These are phyloP conservation scores for Oscheius sp. DNA, from an alignment of 1,140 invertebrate species.

Conservation along the genomic window DNA sequence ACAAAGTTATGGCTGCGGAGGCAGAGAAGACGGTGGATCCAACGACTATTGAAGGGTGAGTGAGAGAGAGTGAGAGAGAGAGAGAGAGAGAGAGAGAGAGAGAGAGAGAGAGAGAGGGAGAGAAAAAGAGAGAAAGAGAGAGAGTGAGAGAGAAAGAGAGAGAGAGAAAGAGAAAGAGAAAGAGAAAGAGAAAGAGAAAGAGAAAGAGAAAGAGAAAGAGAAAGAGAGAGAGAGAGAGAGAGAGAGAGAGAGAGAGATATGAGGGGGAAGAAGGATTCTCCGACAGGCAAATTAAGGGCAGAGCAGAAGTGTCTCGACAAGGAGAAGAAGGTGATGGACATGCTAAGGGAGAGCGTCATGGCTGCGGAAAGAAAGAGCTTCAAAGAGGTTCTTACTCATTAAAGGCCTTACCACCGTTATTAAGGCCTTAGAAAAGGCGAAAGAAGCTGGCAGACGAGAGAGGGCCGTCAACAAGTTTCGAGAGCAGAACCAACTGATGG, in stretches of 20 bases:
- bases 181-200: slow-evolving; percentile 62
- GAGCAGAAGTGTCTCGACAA: slow-evolving; percentile 80
- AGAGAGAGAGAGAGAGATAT: too few relatives aligned
- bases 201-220: slow-evolving; percentile 51
- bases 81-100: slow-evolving; percentile 51
- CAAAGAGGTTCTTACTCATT: slow-evolving; percentile 56
- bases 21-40: slow-evolving; percentile 67
- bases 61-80: slow-evolving; percentile 62
- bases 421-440: slow-evolving; percentile 81
- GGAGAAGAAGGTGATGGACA: slow-evolving; percentile 76
- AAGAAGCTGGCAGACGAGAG: slow-evolving; percentile 91
- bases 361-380: slow-evolving; percentile 68
- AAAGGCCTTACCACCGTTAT: background rate
- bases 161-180: slow-evolving; percentile 64
- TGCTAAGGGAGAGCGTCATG: slow-evolving; percentile 80
- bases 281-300: slow-evolving; percentile 70
- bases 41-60: slow-evolving; percentile 24
- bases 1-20: slow-evolving; percentile 69
- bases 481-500: slow-evolving; percentile 81
- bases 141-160: slow-evolving; percentile 18
- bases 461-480: slow-evolving; percentile 78
- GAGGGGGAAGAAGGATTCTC: too few relatives aligned
- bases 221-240: slow-evolving; percentile 63
- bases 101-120: slow-evolving; percentile 69
- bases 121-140: slow-evolving; percentile 64